A percentile compares a stretch with the other conserved stretches of the same genome.
These are phyloP conservation scores for Bucco capensis DNA, from an alignment of 2,113 vertebrate genomes.

Conservation along the genomic window DNA sequence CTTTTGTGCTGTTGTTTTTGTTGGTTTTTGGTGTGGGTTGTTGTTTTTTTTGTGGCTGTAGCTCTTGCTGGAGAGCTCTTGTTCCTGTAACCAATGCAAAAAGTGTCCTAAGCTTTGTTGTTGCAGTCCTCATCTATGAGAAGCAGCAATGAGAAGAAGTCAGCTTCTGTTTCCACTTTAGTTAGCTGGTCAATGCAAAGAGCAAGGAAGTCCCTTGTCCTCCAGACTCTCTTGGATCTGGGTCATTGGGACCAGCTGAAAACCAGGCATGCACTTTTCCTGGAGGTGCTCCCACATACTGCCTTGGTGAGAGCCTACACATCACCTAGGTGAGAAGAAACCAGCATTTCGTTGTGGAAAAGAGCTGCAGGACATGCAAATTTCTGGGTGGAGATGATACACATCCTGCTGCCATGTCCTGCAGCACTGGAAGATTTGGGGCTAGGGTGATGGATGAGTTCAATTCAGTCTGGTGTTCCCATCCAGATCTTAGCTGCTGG, in stretches of 20 bases:
- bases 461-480: background rate
- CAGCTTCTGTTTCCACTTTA: background rate
- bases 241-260: background rate
- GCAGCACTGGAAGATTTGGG: background rate
- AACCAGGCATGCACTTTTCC: background rate
- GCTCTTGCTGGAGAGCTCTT: conserved; percentile 3
- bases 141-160: background rate
- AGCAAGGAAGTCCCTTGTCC: background rate
- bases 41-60: background rate
- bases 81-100: background rate
- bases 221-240: background rate
- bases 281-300: accelerated
- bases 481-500: background rate
- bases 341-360: background rate
- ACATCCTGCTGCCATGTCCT: background rate
- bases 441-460: background rate
- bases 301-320: background rate
- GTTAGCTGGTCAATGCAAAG: background rate
- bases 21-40: too few species aligned
- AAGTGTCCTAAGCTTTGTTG: background rate
- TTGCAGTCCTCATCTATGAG: background rate
- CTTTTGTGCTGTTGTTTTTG: too few species aligned
- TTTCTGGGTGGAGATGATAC: background rate
- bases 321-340: background rate
- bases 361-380: background rate